Base-by-base conservation (phyloP, 2,888 invertebrate genomes). In the Apamea anceps region DNA sequence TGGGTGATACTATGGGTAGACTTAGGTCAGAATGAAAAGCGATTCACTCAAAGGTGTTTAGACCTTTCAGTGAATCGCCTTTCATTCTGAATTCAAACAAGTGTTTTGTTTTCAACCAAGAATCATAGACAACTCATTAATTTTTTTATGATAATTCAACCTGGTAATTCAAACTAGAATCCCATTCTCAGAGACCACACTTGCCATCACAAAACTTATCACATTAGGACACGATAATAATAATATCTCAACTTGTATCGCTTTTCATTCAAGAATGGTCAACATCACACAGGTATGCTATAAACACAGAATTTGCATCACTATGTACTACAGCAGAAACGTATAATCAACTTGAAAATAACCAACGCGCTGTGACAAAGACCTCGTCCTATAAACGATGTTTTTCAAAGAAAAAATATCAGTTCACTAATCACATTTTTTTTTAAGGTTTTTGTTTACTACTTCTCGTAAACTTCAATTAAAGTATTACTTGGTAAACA, bases 351-450 rank as follows among this genome's bases (percentile, higher is more conserved):
- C 79, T 81, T 54, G 74, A 65, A 71, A 75, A 77, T 75, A 67
- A 62, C 71, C n/a, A 76, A 77, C 67, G 70, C 72, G 42, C 67
- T 77, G 73, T 66, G 48, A 87, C 65, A 81, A 60, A 84, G 83
- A 77, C 85, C 90, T 88, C 75, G 88, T 68, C 67, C 83, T 37
- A 86, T 8, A 79, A 84, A 80, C 68, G n/a, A 42, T 2, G n/a
- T 42, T 75, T 73, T 78, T 25, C 73, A 65, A 79, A 77, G 66
- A 85, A 85, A 77, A 75, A 79, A 67, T 0, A 76, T 60, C 63
- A 57, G 76, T 66, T 68, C 65, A 63, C 48, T 67, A 66, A 57
- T 66, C 57, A 65, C 45, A 63, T 67, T 51, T 37, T 73, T 85
- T 85, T 77, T 75, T 48, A 15, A 21, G 37, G 15, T 21, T 72